These are phyloP conservation scores for Phalacrocorax brasilianus DNA, from an alignment of 2,113 vertebrate genomes.

Conservation along the genomic window DNA sequence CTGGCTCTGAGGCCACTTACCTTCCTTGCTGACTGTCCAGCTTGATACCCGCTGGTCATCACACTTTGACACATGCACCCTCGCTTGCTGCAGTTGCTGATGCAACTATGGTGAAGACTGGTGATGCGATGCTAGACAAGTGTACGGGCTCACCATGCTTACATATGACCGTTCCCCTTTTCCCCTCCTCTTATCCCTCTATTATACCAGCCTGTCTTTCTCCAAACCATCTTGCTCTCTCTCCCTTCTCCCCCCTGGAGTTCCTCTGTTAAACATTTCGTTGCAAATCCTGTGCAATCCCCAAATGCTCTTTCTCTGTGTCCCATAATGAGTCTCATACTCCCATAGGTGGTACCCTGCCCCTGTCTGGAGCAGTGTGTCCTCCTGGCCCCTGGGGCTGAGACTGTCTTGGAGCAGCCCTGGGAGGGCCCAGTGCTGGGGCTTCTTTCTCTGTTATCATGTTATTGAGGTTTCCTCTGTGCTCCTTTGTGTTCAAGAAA, in stretches of 20 bases:
- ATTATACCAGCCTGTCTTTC: not conserved
- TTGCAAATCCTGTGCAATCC: not conserved
- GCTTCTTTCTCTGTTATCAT: not conserved
- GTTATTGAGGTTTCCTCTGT: not conserved
- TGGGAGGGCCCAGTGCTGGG: not conserved
- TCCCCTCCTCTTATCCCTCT: not conserved
- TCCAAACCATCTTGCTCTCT: not conserved
- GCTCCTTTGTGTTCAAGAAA: not conserved
- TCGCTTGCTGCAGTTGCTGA: not conserved
- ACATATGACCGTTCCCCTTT: rapidly evolving
- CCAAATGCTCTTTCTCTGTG: not conserved
- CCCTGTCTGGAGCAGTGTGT: not conserved
- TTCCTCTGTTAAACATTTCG: not conserved
- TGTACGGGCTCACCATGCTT: not conserved
- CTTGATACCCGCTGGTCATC: not conserved
- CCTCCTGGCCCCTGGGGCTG: not conserved
- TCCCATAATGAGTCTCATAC: rapidly evolving
- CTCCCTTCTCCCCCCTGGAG: not conserved
- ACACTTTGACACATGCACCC: rapidly evolving
- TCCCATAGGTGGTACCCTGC: rapidly evolving
- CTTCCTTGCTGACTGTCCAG: not conserved
- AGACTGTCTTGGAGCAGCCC: not conserved
- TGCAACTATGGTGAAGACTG: not conserved
- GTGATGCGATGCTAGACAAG: not conserved
- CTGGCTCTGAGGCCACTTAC: not conserved